A percentile compares a stretch with the other conserved stretches of the same genome.
These are phyloP conservation scores for Trichoplusia ni DNA, from an alignment of 1,140 invertebrate genomes.

Conservation along the genomic window DNA sequence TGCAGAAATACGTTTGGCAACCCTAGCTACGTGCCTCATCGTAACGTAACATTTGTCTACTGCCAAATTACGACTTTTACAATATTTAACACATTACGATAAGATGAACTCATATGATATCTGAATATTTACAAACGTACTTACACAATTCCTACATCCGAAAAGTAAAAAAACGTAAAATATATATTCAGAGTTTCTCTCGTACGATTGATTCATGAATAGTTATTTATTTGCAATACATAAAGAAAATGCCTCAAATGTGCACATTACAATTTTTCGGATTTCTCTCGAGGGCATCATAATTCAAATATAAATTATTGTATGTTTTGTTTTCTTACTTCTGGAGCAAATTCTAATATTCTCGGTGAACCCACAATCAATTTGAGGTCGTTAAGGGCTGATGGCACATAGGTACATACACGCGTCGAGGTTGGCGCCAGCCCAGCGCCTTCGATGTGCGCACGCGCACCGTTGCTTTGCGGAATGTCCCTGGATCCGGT, in stretches of 20 bases:
- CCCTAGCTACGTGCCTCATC: slow-evolving; percentile 24
- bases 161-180: no score
- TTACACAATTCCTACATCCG: slow-evolving; percentile 10
- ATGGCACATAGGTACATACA: slow-evolving; percentile 5
- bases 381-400: not conserved
- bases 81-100: slow-evolving; percentile 34
- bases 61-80: slow-evolving; percentile 45
- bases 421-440: slow-evolving; percentile 2
- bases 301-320: no score
- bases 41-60: slow-evolving; percentile 37
- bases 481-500: slow-evolving; percentile 47
- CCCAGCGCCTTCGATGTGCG: no score
- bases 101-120: slow-evolving; percentile 12
- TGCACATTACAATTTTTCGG: no score
- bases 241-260: no score
- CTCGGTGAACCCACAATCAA: not conserved
- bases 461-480: slow-evolving; percentile 44
- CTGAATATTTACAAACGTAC: not conserved
- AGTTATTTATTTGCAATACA: no score
- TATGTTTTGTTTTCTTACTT: no score
- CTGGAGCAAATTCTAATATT: no score
- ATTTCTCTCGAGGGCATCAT: no score
- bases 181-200: no score
- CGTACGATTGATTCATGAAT: no score
- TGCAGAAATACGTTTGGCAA: not conserved